Evolutionary conservation across 2,888 invertebrate species (phyloP).

Genomic region (Selenia dentaria): DNA sequence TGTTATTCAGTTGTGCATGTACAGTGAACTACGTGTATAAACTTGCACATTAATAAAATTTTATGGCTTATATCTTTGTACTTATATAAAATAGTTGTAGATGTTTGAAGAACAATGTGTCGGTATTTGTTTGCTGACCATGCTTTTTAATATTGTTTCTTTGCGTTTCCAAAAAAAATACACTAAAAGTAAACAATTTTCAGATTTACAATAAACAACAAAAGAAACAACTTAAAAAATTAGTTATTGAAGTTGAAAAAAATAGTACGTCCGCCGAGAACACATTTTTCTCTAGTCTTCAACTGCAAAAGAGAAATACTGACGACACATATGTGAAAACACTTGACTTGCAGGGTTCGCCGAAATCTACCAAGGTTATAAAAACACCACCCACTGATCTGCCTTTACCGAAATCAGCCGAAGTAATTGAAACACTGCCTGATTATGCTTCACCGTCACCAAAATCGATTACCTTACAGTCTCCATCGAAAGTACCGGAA

Average conservation of each 20-base stretch:
- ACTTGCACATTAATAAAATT: too few species aligned
- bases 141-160: background rate
- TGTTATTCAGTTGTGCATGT: too few species aligned
- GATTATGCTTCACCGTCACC: background rate
- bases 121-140: too few species aligned
- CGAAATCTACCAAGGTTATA: background rate
- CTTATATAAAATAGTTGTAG: too few species aligned
- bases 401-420: background rate
- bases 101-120: too few species aligned
- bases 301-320: slow-evolving; percentile 9
- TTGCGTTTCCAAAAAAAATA: background rate
- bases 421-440: background rate
- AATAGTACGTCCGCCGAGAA: background rate
- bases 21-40: too few species aligned
- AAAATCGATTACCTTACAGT: background rate
- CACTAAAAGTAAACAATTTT: slow-evolving; percentile 4
- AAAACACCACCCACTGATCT: background rate
- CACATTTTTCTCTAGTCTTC: slow-evolving; percentile 20
- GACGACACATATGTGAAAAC: background rate
- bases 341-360: background rate
- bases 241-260: background rate
- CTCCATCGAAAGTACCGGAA: background rate
- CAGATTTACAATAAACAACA: slow-evolving; percentile 15
- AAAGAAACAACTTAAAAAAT: too few species aligned
- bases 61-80: too few species aligned